Evolutionary conservation across 2,888 invertebrate species (phyloP).

Genomic region (Drosophila planitibia): DNA sequence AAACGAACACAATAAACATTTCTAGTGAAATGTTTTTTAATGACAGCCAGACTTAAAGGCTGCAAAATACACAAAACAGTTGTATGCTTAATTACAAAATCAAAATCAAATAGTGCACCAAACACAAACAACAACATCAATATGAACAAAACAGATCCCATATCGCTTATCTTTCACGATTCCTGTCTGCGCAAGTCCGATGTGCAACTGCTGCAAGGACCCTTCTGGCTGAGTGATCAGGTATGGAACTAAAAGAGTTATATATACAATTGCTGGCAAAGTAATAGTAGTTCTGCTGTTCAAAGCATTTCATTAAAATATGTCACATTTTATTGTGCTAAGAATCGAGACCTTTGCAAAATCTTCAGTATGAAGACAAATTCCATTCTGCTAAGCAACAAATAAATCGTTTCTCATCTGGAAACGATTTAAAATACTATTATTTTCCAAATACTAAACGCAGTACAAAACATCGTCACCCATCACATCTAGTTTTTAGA

Average conservation of each 20-base stretch:
- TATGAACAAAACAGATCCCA: slow-evolving; percentile 83
- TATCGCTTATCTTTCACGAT: slow-evolving; percentile 90
- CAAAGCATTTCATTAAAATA: too few species aligned
- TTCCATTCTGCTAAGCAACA: too few species aligned
- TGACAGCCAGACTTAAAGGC: slow-evolving; percentile 49
- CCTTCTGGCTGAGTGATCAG: slow-evolving; percentile 96
- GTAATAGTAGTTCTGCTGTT: too few species aligned
- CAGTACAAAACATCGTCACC: too few species aligned
- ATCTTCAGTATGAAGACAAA: too few species aligned
- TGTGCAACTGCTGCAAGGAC: slow-evolving; percentile 90
- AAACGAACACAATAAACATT: neutral
- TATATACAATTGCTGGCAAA: neutral
- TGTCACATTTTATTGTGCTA: too few species aligned
- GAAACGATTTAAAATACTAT: too few species aligned
- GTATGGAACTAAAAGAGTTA: slow-evolving; percentile 1
- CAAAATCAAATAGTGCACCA: slow-evolving; percentile 12
- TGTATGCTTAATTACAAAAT: neutral
- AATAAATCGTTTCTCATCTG: too few species aligned
- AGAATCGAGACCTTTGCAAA: too few species aligned
- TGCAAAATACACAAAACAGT: neutral
- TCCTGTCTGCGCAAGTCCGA: slow-evolving; percentile 90
- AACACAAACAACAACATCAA: slow-evolving; percentile 30
- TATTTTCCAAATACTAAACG: too few species aligned
- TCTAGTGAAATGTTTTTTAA: slow-evolving; percentile 46
- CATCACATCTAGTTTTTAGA: too few species aligned